Conservation (phyloP, 2,113 vertebrate species). For the Dolichotis patagonum region DNA sequence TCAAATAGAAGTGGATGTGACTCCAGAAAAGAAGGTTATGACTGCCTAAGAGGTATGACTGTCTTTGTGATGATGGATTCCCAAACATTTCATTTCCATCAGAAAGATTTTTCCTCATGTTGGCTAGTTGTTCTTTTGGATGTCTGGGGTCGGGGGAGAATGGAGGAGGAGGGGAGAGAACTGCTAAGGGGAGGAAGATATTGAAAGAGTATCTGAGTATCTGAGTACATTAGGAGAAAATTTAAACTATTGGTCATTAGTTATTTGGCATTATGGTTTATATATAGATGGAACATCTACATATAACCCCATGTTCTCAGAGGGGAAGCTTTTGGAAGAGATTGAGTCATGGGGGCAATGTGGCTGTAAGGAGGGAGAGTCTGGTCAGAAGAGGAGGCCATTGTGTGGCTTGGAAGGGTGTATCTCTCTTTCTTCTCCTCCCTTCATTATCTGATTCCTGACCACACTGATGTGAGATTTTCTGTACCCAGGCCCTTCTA, state of each 20-base stretch:
- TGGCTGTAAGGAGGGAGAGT: neutral
- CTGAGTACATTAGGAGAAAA: neutral
- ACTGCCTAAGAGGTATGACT: neutral
- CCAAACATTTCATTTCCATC: constrained; percentile 37
- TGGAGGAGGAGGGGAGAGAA: neutral
- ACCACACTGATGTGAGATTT: neutral
- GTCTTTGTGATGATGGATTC: constrained; percentile 26
- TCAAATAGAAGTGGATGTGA: neutral
- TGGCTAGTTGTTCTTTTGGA: constrained; percentile 54
- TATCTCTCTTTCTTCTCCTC: neutral
- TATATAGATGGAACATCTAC: neutral
- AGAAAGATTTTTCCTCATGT: constrained; percentile 5
- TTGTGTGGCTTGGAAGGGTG: neutral
- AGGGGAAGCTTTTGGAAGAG: neutral
- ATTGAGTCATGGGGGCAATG: neutral
- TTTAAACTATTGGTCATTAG: neutral
- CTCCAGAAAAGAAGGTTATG: neutral
- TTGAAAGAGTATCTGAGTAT: neutral
- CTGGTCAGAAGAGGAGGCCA: neutral
- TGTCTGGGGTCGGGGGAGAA: neutral
- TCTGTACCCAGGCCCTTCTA: neutral
- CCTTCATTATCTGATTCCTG: neutral
- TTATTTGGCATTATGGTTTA: neutral
- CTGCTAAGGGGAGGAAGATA: neutral
- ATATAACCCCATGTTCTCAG: neutral